Base-by-base conservation (phyloP, 2,797 vertebrate species). In the Poecilia gillii region DNA sequence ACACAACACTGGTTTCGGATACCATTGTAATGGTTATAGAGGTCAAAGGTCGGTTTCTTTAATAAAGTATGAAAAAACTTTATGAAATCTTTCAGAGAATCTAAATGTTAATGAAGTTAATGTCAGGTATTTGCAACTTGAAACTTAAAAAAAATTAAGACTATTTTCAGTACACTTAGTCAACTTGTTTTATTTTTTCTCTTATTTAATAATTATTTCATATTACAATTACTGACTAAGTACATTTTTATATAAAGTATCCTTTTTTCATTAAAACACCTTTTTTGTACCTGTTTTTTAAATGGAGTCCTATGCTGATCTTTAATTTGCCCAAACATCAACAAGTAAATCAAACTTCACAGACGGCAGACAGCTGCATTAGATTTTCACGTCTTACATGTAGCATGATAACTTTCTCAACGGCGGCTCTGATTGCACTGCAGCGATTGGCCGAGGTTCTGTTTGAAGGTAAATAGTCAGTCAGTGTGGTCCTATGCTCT, bases 381-480 rank as follows among this genome's bases (percentile, higher is more conserved):
- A 23, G 7, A 39, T 23, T 12, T 12, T 41, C 36, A 41, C 20
- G 39, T 39, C 36, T 39, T 39, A 66, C 12, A 62, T 31, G 1
- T 28, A 28, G 25, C 13, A 0, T 23, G 18, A 4, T 31, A 14
- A 49, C 28, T 18, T 51, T 39, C 16, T 74, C 16, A 46, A 18
- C 18, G 7, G 41, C 46, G 46, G 9, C 4, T 13, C 45, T n/a
- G 23, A 28, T 18, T 36, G 16, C 28, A 31, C 0, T 46, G 16
- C 28, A 71, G 47, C 59, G 55, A 18, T 6, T 28, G 46, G 62
- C 16, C 53, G 62, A 68, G 59, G 51, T 46, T 46, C 20, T 71
- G 77, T 87, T 78, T 84, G 82, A 87, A 82, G 78, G 81, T 89
- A 82, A 91, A 86, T 81, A 83, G 79, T 46, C 77, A 51, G 78